A percentile compares a stretch with the other conserved stretches of the same genome.
Evolutionary conservation across 2,113 vertebrate species (phyloP).

Genomic region (Prionailurus viverrinus): DNA sequence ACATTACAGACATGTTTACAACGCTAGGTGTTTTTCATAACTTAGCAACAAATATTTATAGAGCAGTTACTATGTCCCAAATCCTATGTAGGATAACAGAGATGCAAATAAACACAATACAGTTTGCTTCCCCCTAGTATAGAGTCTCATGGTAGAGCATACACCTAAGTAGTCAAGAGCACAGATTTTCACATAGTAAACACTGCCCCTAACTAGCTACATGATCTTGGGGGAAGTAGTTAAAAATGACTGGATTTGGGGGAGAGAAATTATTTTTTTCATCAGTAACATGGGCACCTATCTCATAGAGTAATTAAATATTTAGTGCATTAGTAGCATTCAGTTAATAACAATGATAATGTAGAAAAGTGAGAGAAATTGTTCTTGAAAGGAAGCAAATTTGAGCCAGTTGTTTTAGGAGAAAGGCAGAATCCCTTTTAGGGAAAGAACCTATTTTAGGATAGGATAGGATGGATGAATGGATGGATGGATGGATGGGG

Average conservation of each 20-base stretch:
- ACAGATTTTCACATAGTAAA: background rate
- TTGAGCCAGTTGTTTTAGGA: background rate
- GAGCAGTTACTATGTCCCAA: background rate
- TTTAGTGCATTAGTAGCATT: background rate
- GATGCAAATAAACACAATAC: background rate
- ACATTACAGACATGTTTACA: background rate
- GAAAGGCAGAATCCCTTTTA: background rate
- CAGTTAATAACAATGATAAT: background rate
- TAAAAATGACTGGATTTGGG: background rate
- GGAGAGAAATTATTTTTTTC: background rate
- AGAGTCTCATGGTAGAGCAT: background rate
- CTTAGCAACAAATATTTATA: background rate
- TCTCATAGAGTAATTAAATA: background rate
- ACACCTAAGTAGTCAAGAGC: background rate
- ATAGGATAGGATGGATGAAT: background rate
- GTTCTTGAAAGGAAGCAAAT: background rate
- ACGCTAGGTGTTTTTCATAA: conserved; percentile 1
- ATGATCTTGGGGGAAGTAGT: background rate
- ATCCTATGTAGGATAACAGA: background rate
- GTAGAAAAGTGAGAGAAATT: background rate
- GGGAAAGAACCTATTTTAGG: background rate
- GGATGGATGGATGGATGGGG: too few relatives aligned
- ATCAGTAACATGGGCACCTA: background rate
- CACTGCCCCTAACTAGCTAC: background rate
- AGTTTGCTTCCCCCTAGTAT: background rate